Conservation (phyloP, 1,140 invertebrate species). For the Archivesica marissinica region DNA sequence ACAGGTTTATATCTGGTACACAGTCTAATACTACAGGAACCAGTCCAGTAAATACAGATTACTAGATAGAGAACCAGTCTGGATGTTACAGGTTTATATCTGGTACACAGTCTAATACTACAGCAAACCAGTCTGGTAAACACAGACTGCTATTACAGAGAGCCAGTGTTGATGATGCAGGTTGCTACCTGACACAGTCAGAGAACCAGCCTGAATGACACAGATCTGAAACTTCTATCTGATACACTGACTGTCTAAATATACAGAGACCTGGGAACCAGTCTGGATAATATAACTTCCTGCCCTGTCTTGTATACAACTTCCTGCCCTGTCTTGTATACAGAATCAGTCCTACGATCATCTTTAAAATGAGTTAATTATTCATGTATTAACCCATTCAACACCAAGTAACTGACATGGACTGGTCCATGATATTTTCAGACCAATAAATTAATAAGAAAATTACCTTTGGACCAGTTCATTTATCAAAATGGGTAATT, state of each 20-base stretch:
- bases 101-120: too few relatives aligned
- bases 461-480: too few relatives aligned
- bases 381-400: neutral
- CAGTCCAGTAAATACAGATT: neutral
- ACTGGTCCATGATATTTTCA: too few relatives aligned
- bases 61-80: neutral
- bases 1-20: too few relatives aligned
- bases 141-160: neutral
- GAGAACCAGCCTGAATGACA: neutral
- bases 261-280: neutral
- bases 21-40: too few relatives aligned
- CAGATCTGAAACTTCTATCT: too few relatives aligned
- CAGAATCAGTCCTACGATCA: neutral
- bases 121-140: neutral
- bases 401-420: too few relatives aligned
- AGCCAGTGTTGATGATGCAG: neutral
- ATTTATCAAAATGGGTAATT: too few relatives aligned
- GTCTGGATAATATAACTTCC: neutral
- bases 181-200: neutral
- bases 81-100: too few relatives aligned
- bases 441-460: too few relatives aligned
- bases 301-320: neutral
- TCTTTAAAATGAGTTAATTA: neutral
- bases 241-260: too few relatives aligned
- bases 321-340: neutral